Conservation (phyloP, 2,113 vertebrate genomes). For the Steatornis caripensis region DNA sequence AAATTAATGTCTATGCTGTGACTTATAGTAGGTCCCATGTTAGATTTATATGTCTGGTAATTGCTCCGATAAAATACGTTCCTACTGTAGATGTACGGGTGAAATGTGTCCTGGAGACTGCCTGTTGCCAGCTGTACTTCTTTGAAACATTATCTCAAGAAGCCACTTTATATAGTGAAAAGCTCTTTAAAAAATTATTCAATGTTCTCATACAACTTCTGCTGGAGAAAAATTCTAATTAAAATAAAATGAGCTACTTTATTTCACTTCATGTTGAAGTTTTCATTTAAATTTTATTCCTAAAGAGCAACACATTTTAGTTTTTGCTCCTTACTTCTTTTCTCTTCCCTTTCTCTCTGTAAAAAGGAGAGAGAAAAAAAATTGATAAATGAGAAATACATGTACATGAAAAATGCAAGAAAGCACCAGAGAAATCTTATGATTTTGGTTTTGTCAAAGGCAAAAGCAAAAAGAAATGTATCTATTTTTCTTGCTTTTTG, state of each 20-base stretch:
- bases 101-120: constrained; percentile 21
- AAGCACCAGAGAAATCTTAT: not conserved
- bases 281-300: not conserved
- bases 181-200: not conserved
- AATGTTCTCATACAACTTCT: not conserved
- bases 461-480: not conserved
- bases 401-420: not conserved
- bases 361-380: not conserved
- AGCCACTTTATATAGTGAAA: not conserved
- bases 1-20: not conserved
- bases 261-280: not conserved
- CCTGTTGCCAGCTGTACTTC: constrained; percentile 6
- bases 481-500: not conserved
- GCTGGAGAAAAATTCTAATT: not conserved
- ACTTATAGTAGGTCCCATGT: not conserved
- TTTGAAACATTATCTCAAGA: not conserved
- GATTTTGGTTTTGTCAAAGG: not conserved
- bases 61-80: constrained; percentile 5
- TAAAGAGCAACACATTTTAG: not conserved
- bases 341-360: not conserved
- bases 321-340: not conserved
- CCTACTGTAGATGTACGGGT: not conserved
- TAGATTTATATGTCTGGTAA: constrained; percentile 18
- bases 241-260: not conserved
- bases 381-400: not conserved